These are phyloP conservation scores for Drosophila subsilvestris DNA, from an alignment of 2,888 invertebrate species.

Conservation along the genomic window DNA sequence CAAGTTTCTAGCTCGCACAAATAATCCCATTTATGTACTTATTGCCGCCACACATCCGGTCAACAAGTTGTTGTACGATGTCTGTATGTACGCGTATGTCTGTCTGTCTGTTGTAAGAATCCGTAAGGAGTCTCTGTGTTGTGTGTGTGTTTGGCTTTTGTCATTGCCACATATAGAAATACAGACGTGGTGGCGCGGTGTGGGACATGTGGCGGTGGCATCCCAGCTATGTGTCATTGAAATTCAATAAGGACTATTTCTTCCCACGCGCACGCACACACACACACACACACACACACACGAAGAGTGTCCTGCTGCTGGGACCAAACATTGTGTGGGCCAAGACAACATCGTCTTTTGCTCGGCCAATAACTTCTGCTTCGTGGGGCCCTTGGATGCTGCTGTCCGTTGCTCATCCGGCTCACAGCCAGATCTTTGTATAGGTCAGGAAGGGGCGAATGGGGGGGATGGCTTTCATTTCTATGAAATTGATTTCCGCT, in stretches of 20 bases:
- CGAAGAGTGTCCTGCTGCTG: conserved; percentile 3
- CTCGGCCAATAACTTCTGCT: conserved; percentile 67
- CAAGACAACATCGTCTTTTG: conserved; percentile 59
- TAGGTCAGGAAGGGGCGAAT: too few species aligned
- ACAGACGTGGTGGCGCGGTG: conserved; percentile 13
- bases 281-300: conserved; percentile 11
- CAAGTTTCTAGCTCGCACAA: conserved; percentile 47
- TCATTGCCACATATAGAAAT: conserved; percentile 52
- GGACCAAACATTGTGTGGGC: conserved; percentile 52
- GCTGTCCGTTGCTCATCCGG: conserved; percentile 38
- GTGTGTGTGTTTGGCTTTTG: conserved; percentile 47
- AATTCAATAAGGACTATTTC: conserved; percentile 74
- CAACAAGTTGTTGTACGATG: conserved; percentile 66
- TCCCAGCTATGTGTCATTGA: conserved; percentile 64
- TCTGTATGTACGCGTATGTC: too few species aligned
- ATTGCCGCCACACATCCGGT: conserved; percentile 73
- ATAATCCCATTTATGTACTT: conserved; percentile 76
- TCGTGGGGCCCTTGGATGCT: conserved; percentile 7
- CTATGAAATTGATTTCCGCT: conserved; percentile 75
- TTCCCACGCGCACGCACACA: too few species aligned
- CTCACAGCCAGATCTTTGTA: conserved; percentile 35
- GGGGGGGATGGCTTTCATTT: conserved; percentile 53
- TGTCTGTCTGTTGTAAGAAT: conserved; percentile 26
- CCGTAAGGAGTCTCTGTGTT: conserved; percentile 24
- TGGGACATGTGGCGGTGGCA: conserved; percentile 45